Evolutionary conservation across 2,888 invertebrate genomes (phyloP), one percentile per base, ranked within the genome.

Genomic region (Apantesis nais): DNA sequence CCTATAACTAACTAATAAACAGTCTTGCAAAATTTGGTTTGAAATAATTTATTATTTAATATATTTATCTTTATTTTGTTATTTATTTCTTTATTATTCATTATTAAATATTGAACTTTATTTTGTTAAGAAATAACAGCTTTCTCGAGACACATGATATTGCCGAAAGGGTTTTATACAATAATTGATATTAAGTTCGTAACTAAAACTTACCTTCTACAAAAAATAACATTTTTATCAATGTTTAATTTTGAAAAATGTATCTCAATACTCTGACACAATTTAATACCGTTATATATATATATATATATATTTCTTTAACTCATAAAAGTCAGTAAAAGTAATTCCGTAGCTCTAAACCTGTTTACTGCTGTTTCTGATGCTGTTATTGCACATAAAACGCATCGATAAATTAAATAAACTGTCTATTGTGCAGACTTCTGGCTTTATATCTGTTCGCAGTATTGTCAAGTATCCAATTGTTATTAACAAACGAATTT

Each of bases 381-480:
- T 62, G 37, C 62, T 65, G 48, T 68, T 72, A 68, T 72, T 62
- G 72, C 62, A 72, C 60, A 72, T 68, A 68, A 72, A 72, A 66
- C 48, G 72, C 62, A 34, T 66, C 62, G 29, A 34, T 72, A 55
- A 68, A 72, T 66, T 66, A 72, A 66, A 66, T 72, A 58, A 68
- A 68, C 60, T 55, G 39, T 68, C 22, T 63, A 44, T 44, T 67
- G 67, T 64, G 67, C 63, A 60, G 67, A 34, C 41, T 67, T 29
- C n/a, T 63, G 22, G 37, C 58, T 48, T 67, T 31, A 63, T 55
- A 71, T n/a, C 55, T 25, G 34, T 41, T 55, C 3, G 22, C 39
- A 61, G 12, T 65, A 68, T 68, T 72, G 65, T 72, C 68, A 58
- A n/a, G 22, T 19, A 66, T 68, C 61, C 68, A 65, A 65, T 34